A percentile compares a stretch with the other conserved stretches of the same genome.
phyloP scores from a whole-genome alignment of 2,888 invertebrate species.

The Cantharis rufa region DNA sequence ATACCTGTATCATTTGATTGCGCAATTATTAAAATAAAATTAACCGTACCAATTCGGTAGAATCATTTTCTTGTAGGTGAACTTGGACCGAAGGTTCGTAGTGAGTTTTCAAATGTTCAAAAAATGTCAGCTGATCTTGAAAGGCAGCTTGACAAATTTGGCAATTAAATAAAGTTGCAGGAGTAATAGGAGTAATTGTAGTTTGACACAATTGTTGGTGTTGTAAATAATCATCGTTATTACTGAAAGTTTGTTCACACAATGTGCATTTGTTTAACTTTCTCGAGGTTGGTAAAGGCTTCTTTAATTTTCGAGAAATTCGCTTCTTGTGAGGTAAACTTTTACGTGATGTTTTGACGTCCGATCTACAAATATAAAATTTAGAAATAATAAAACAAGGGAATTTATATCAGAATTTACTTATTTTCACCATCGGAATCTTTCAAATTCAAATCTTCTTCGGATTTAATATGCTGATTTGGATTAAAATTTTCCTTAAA shows the following conservation, averaged over 20 bases:
- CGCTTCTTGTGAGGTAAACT: conserved; percentile 86
- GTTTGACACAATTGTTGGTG: conserved; percentile 58
- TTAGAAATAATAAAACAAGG: neutral
- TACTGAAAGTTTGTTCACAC: conserved; percentile 56
- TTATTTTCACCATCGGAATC: conserved; percentile 50
- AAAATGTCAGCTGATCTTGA: conserved; percentile 80
- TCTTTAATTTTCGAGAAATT: conserved; percentile 76
- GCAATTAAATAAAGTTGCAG: conserved; percentile 65
- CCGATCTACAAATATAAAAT: conserved; percentile 42
- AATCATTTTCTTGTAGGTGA: conserved; percentile 14
- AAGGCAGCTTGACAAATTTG: conserved; percentile 79
- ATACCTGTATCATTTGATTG: too few relatives aligned
- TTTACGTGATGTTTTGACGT: conserved; percentile 59
- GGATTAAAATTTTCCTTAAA: conserved; percentile 17
- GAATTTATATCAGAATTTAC: conserved; percentile 13
- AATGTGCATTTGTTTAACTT: conserved; percentile 55
- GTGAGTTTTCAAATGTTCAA: conserved; percentile 81
- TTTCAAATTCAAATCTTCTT: conserved; percentile 38
- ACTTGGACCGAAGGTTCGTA: conserved; percentile 65
- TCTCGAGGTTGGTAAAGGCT: conserved; percentile 50
- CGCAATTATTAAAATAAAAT: too few relatives aligned
- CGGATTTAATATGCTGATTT: conserved; percentile 37
- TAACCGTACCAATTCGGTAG: conserved; percentile 20
- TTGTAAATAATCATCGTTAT: conserved; percentile 54
- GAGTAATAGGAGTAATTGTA: conserved; percentile 53